Evolutionary conservation across 1,140 invertebrate species (phyloP), one percentile per base, ranked within the genome.

Genomic region (Maconellicoccus hirsutus): DNA sequence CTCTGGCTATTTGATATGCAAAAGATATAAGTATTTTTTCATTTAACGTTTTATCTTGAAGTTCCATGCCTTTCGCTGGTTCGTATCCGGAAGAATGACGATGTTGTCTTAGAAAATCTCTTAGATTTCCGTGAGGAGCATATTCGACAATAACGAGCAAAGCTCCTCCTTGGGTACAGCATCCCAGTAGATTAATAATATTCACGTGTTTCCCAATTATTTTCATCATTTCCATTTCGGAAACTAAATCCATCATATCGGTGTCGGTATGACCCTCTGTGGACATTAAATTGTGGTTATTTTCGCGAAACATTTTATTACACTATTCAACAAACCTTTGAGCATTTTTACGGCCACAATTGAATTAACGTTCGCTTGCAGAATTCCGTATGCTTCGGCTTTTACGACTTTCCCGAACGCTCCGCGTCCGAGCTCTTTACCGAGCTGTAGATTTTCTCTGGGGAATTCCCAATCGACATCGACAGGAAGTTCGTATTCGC

Each of bases 181-280:
- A 97, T 2, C 96, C 97, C 8, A 99, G 78, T 3, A 99, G 81
- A 79, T 96, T 96, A 76, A 99, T 97, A 71, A 99, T 98, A 78
- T 99, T 98, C 23, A 91, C 89, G 78, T 99, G 94, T 75, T 92
- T 91, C n/a, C 96, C 96, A 71, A 99, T 97, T 84, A 93, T 90
- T 79, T 98, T 98, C 94, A 98, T 98, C 82, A 98, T 92, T 79
- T 98, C 95, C 93, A 99, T 98, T 80, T 99, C 97, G 0, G 92
- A 92, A 0, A 98, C 93, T 38, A 99, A 79, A 76, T 97, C 95
- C 82, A 93, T 92, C 88, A 99, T 90, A 78, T 99, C 96, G 12
- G 91, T 86, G 78, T 98, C 96, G 0, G 92, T 96, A 77, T 98
- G 94, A 70, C 92, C 92, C 79, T 97, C 94, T 93, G 79, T 0